Conservation (phyloP, 2,797 vertebrate species). For the Fratercula arctica region DNA sequence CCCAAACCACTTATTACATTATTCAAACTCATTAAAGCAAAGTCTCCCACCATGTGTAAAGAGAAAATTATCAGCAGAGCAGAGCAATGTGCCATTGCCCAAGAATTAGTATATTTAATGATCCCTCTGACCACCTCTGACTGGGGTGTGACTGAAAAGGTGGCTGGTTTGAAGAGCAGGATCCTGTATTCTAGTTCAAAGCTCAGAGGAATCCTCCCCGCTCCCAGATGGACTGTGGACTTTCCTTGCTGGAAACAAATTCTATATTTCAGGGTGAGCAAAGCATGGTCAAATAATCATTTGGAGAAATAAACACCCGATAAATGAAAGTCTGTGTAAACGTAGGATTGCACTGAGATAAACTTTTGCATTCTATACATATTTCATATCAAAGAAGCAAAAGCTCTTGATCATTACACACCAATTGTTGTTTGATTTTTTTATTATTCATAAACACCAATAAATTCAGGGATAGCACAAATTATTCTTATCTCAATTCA, state of each 20-base stretch:
- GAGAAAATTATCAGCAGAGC: neutral
- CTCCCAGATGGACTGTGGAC: neutral
- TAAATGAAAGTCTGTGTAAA: neutral
- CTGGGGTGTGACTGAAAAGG: neutral
- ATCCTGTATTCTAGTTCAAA: neutral
- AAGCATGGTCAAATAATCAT: neutral
- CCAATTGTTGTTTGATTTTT: neutral
- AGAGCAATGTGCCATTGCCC: neutral
- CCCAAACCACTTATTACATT: neutral
- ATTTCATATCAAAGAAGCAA: neutral
- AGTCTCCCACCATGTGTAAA: neutral
- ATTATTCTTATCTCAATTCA: neutral
- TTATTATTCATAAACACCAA: neutral
- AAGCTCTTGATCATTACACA: neutral
- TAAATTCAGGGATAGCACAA: neutral
- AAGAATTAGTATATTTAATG: accelerated
- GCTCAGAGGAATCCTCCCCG: neutral
- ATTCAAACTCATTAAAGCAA: neutral
- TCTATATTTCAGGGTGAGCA: neutral
- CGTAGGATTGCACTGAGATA: neutral
- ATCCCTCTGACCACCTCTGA: neutral
- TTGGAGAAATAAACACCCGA: neutral
- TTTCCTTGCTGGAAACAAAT: neutral
- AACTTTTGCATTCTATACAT: neutral
- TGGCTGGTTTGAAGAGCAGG: neutral